These are phyloP conservation scores for Chrysocyon brachyurus DNA, from an alignment of 2,797 vertebrate genomes.

Conservation along the genomic window DNA sequence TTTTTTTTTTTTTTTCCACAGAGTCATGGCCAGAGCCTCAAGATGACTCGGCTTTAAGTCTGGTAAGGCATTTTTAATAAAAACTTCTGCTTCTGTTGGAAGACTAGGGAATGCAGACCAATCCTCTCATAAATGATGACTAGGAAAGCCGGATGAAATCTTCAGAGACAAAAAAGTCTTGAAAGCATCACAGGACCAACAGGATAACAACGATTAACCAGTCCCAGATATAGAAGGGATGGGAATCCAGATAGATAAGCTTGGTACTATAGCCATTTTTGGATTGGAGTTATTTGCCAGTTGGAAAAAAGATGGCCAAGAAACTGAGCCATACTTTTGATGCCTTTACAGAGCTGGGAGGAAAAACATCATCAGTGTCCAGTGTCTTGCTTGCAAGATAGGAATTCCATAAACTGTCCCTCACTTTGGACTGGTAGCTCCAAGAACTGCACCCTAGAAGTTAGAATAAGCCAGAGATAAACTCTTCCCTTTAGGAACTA, in stretches of 20 bases:
- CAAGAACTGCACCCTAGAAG: not conserved
- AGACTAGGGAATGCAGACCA: slow-evolving; percentile 27
- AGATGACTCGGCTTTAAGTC: slow-evolving; percentile 15
- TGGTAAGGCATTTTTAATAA: not conserved
- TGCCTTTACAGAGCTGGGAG: not conserved
- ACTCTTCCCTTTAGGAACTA: not conserved
- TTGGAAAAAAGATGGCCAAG: not conserved
- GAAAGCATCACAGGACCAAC: not conserved
- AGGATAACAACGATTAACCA: not conserved
- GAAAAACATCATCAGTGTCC: not conserved
- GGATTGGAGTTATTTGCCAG: not conserved
- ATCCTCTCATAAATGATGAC: slow-evolving; percentile 9
- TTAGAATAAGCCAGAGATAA: not conserved
- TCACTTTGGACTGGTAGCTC: not conserved
- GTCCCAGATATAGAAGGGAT: not conserved
- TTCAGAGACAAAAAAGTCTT: slow-evolving; percentile 62
- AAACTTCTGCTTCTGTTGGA: slow-evolving; percentile 42
- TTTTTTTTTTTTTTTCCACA: not conserved
- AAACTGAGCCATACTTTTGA: not conserved
- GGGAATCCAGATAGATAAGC: not conserved
- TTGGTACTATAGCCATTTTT: not conserved
- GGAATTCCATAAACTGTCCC: not conserved
- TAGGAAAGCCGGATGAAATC: slow-evolving; percentile 47
- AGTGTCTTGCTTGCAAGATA: not conserved
- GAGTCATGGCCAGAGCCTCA: not conserved